Evolutionary conservation across 2,797 vertebrate species (phyloP).

Genomic region (Picus viridis): DNA sequence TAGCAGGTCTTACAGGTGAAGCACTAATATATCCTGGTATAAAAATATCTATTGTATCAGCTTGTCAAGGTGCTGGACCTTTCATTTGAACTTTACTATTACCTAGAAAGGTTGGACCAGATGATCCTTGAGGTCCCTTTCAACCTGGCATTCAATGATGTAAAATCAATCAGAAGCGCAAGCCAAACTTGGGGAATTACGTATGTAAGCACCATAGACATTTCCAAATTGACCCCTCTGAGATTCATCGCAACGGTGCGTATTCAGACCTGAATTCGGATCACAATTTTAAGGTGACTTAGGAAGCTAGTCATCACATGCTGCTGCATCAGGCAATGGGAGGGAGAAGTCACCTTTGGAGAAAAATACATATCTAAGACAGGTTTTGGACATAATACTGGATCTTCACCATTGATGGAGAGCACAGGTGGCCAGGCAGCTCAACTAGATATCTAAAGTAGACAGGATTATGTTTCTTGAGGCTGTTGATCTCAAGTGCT

Average conservation of each 20-base stretch:
- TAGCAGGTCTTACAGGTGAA: background rate
- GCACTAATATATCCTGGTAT: background rate
- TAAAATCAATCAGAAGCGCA: background rate
- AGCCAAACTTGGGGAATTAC: background rate
- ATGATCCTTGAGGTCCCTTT: no score
- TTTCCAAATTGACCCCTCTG: background rate
- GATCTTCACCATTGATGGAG: background rate
- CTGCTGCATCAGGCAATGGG: background rate
- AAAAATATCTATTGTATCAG: background rate
- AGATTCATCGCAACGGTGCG: background rate
- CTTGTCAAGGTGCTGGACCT: no score
- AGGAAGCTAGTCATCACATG: background rate
- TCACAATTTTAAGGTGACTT: background rate
- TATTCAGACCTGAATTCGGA: background rate
- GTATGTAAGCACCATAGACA: accelerated
- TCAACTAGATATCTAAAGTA: background rate
- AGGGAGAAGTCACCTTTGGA: background rate
- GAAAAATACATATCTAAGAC: background rate
- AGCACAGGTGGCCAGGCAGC: background rate
- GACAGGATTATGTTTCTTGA: background rate
- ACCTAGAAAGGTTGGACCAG: no score
- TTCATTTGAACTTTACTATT: no score
- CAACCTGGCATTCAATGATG: background rate
- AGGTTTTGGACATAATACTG: accelerated
- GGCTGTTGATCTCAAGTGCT: background rate